Evolutionary conservation across 1,140 invertebrate species (phyloP), one percentile per base, ranked within the genome.

Genomic region (Microplitis demolitor): DNA sequence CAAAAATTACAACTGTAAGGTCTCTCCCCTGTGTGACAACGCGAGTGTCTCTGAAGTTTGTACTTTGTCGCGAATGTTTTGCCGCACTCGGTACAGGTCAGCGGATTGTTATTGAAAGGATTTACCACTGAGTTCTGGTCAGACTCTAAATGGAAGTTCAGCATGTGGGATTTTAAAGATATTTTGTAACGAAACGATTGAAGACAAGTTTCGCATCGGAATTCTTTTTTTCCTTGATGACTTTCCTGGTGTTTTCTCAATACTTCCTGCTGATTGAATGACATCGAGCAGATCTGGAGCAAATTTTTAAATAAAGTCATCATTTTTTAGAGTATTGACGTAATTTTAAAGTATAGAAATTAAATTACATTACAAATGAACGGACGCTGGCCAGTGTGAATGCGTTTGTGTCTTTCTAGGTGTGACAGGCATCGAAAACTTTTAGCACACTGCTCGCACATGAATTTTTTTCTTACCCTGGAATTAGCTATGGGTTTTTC

Each of bases 181-280:
- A 86, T 79, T 78, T 86, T 86, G 61, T 83, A 86, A 1, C 85
- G 78, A 76, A 88, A 88, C 2, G 82, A 81, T 66, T 86, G 85
- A 69, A 89, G 88, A 84, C 90, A 91, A 39, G 89, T 84, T 39
- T 88, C 88, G 80, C 90, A 91, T 31, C 88, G 83, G 75, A 89
- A 90, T 54, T 88, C 87, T 74, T 89, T 90, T 31, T 85, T 86
- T 51, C 82, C 81, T 56, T 87, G 86, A 67, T 91, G 90, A 66
- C 84, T 86, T 35, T 88, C 82, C 76, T 88, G 87, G 76, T 91
- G 90, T 68, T 86, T 88, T 71, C 87, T 87, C 24, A 91, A 78
- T 9, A 89, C 88, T 80, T 88, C 88, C 76, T 88, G 88, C 80
- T 90, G 90, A 76, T 90, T 90, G 78, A 91, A 91, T 3, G 89